Base-by-base conservation (phyloP, 1,140 invertebrate species). In the Drosophila oshimai region DNA sequence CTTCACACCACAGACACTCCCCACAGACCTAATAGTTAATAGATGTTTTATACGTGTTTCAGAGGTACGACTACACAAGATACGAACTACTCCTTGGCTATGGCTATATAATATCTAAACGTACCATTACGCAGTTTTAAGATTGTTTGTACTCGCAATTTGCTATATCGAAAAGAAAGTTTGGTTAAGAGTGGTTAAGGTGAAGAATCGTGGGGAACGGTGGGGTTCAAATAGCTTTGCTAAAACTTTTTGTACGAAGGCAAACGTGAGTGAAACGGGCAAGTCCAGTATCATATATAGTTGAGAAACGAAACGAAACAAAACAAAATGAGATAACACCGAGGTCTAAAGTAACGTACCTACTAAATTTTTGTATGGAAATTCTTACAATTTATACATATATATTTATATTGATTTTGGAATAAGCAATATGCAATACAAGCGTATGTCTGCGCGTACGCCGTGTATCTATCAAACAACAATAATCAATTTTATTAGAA, bases 321-420 rank as follows among this genome's bases (percentile, higher is more conserved):
- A 46, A 74, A 71, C 54, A 70, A 68, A 88, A 65, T 71, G 67
- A 78, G 77, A 80, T 54, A 62, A 89, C 87, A 89, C 87, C 87
- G 80, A 89, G 81, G 87, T 89, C 87, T 89, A 89, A 89, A 89
- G 79, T 74, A 89, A 89, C 77, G 87, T 89, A 89, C 87, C 87
- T 89, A 89, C 87, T 89, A 86, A 89, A 90, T 73, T 89, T 90
- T 90, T 90, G 78, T 88, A 89, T 90, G 88, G 65, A 81, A 89
- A 86, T 90, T 90, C 88, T 90, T 90, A 90, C 83, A 80, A 89
- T 90, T 90, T 90, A 90, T 89, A 84, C 78, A 83, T 83, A 83
- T 86, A 86, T 86, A 89, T 89, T 90, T 88, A 76, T 89, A 90
- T 89, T 89, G 87, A 87, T 80, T 89, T 88, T 84, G 75, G 70